Evolutionary conservation across 2,888 invertebrate genomes (phyloP).

Genomic region (Cataglyphis rosenhaueri): DNA sequence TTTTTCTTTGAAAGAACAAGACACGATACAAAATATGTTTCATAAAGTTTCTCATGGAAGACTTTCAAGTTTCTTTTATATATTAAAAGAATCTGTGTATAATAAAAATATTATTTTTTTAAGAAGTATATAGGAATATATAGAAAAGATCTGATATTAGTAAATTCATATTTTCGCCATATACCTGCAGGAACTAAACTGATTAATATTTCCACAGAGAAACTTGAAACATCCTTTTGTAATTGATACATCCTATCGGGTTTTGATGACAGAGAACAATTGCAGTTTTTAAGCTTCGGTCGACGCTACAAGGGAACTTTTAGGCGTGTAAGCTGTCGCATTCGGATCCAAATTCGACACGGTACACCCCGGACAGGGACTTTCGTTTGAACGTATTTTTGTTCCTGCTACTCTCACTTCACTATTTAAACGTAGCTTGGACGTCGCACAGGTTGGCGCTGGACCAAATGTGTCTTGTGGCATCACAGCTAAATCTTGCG

Average conservation of each 20-base stretch:
- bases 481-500: conserved; percentile 97
- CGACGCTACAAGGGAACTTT: conserved; percentile 88
- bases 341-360: conserved; percentile 93
- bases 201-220: conserved; percentile 65
- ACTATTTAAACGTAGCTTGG: conserved; percentile 87
- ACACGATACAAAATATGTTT: conserved; percentile 72
- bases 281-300: conserved; percentile 86
- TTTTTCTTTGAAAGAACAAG: conserved; percentile 62
- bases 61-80: conserved; percentile 50
- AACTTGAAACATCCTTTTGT: conserved; percentile 76
- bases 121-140: conserved; percentile 21
- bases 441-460: conserved; percentile 87
- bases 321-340: conserved; percentile 96
- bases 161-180: conserved; percentile 18
- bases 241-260: conserved; percentile 71
- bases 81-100: conserved; percentile 18
- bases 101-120: conserved; percentile 33
- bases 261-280: conserved; percentile 52
- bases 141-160: conserved; percentile 18
- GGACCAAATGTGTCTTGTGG: conserved; percentile 90
- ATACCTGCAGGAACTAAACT: conserved; percentile 21
- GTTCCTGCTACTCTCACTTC: conserved; percentile 82
- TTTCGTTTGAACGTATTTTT: conserved; percentile 83
- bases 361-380: conserved; percentile 84
- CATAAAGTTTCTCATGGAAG: conserved; percentile 71